Conservation (phyloP, 2,797 vertebrate species). For the Triplophysa yarkandensis region DNA sequence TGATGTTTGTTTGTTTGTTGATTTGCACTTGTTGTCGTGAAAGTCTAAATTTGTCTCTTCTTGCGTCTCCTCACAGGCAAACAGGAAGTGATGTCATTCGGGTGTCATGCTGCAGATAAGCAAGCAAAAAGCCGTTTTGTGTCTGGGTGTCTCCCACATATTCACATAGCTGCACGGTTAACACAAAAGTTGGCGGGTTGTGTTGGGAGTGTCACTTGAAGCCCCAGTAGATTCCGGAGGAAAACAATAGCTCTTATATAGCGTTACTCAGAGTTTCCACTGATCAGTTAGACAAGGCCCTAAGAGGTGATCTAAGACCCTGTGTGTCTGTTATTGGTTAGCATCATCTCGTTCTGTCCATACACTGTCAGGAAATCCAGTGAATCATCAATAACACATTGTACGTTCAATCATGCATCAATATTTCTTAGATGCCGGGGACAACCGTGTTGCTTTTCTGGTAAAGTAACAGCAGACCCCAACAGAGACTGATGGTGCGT, state of each 20-base stretch:
- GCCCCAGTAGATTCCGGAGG: constrained; percentile 24
- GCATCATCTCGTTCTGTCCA: constrained; percentile 27
- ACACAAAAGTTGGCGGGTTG: constrained; percentile 16
- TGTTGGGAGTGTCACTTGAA: constrained; percentile 34
- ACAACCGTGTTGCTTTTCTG: not conserved
- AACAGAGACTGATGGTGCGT: constrained; percentile 1
- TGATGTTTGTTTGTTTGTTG: not conserved
- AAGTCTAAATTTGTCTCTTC: not conserved
- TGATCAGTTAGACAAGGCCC: constrained; percentile 23
- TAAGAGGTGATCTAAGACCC: constrained; percentile 21
- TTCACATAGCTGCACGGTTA: constrained; percentile 33
- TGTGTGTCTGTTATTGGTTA: constrained; percentile 28
- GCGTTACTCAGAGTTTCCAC: constrained; percentile 45
- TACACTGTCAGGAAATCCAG: not conserved
- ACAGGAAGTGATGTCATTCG: constrained; percentile 14
- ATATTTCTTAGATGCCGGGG: not conserved
- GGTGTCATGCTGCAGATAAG: constrained; percentile 24
- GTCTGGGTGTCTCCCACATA: constrained; percentile 19
- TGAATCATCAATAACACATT: not conserved
- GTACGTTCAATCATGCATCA: not conserved
- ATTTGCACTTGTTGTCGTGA: constrained; percentile 2
- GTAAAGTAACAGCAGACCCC: not conserved
- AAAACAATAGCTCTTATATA: constrained; percentile 36
- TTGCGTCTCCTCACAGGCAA: not conserved
- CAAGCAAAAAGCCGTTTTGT: constrained; percentile 2